phyloP scores from a whole-genome alignment of 2,113 vertebrate species.

The Eonycteris spelaea region DNA sequence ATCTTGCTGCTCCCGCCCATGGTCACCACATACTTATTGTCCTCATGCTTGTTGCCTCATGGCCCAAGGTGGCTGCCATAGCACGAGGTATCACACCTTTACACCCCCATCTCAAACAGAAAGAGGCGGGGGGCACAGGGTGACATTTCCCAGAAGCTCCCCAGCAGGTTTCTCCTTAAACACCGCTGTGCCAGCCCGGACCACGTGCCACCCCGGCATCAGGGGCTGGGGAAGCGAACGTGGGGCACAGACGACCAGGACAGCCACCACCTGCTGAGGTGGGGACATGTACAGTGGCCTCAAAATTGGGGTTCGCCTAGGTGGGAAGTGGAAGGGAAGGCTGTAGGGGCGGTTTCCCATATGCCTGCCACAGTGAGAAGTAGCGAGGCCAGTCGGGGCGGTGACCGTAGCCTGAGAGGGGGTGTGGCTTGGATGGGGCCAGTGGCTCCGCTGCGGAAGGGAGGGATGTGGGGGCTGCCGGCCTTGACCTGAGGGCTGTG shows the following conservation, averaged over 20 bases:
- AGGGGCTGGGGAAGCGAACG: not conserved
- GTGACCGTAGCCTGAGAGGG: rapidly evolving
- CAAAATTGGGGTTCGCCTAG: not conserved
- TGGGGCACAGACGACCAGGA: rapidly evolving
- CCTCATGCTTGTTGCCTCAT: not conserved
- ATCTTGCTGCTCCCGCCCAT: not conserved
- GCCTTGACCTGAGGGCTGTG: not conserved
- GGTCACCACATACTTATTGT: not conserved
- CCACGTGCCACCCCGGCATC: not conserved
- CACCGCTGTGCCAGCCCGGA: no score
- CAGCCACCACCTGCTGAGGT: not conserved
- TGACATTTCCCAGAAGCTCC: not conserved
- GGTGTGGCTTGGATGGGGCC: no score
- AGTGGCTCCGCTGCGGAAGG: not conserved
- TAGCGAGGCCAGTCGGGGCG: not conserved
- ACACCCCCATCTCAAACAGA: not conserved
- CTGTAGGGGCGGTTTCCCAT: not conserved
- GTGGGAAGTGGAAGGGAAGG: not conserved
- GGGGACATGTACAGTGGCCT: rapidly evolving
- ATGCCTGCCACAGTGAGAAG: not conserved
- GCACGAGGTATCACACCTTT: not conserved
- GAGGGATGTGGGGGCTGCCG: not conserved
- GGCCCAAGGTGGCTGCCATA: not conserved
- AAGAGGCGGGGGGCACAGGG: not conserved
- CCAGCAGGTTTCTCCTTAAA: not conserved